Base-by-base conservation (phyloP, 2,888 invertebrate genomes). In the Drosophila maculinotata region DNA sequence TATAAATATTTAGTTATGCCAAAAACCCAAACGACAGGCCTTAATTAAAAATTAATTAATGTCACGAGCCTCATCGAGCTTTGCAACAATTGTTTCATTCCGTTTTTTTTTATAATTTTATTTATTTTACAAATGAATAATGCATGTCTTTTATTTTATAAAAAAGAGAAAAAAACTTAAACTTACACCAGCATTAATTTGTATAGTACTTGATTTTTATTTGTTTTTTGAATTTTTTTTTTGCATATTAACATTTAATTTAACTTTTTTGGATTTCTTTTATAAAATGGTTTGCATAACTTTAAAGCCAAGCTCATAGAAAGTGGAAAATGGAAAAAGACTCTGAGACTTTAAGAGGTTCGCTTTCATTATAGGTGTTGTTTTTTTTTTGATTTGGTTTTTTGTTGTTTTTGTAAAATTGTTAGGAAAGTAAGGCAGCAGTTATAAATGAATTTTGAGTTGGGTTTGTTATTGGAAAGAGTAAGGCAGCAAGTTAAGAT, bases 341-440 rank as follows among this genome's bases (percentile, higher is more conserved):
- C 66, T 59, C 83, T 65, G 66, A 79, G 72, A 69, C 12, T 49
- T 72, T 30, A 42, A 45, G 63, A 85, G 73, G 59, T 58, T 56
- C 60, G 67, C 41, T 44, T 51, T 44, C 5, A 35, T 67, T 53
- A 57, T 23, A n/a, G 35, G 33, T 28, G 15, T 31, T 44, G 26
- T 30, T 23, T 30, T 42, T 47, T 36, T 36, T 39, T 65, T 26
- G 2, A 1, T 42, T 47, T 20, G 7, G 5, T 51, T 35, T 58
- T 36, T 62, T 49, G n/a, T 35, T 17, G n/a, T 30, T 36, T 28
- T 75, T 70, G 57, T 76, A 72, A 64, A 73, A 48, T 60, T 56
- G 63, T 51, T 76, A 86, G 86, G 86, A 80, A 79, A 79, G 80
- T 80, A 80, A 80, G 80, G 80, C 80, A 86, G 87, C 80, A 86